These are phyloP conservation scores for Corapipo altera DNA, from an alignment of 2,113 vertebrate genomes.

Conservation along the genomic window DNA sequence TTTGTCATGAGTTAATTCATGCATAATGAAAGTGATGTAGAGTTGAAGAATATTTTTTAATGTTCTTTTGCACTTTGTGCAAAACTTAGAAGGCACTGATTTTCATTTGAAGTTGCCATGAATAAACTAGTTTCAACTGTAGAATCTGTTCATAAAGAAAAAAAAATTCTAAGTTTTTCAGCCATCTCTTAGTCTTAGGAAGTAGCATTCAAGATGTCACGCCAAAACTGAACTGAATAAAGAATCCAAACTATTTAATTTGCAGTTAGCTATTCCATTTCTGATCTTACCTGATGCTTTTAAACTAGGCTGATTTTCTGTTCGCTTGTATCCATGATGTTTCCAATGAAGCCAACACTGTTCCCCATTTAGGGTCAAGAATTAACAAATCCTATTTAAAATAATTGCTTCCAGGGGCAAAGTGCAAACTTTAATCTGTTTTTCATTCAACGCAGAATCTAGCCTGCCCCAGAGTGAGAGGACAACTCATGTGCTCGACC, in stretches of 20 bases:
- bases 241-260: neutral
- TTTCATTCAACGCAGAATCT: neutral
- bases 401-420: neutral
- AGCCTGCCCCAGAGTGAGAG: neutral
- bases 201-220: neutral
- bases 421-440: neutral
- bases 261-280: neutral
- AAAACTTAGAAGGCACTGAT: neutral
- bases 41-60: neutral
- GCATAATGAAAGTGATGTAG: neutral
- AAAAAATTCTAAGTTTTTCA: neutral
- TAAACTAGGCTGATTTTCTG: neutral
- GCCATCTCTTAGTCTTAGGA: neutral
- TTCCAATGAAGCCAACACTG: neutral
- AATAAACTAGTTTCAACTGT: neutral
- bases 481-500: neutral
- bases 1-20: neutral
- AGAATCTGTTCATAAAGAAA: neutral
- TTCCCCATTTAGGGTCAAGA: fast-evolving
- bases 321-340: neutral
- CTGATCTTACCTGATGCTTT: neutral
- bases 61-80: neutral
- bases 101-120: neutral
- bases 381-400: neutral
- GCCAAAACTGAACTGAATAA: neutral